Conservation (phyloP, 1,140 invertebrate species). For the Artemia franciscana region DNA sequence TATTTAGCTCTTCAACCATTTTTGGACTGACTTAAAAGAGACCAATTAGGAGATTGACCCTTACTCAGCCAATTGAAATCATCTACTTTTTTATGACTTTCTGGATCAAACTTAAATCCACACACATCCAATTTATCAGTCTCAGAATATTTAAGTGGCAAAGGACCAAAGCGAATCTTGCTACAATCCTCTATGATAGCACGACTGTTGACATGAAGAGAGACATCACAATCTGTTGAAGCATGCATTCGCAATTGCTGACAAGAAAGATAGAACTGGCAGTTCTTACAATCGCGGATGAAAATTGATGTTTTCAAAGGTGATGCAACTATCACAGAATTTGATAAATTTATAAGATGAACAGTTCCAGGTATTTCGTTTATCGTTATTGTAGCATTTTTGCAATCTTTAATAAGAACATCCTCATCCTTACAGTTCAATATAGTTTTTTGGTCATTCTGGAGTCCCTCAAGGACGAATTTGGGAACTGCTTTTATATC, state of each 20-base stretch:
- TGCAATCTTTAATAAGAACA: neutral
- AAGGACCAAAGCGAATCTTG: slow-evolving; percentile 53
- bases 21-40: slow-evolving; percentile 19
- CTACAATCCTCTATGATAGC: slow-evolving; percentile 83
- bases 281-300: slow-evolving; percentile 53
- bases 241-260: slow-evolving; percentile 79
- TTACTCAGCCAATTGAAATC: slow-evolving; percentile 87
- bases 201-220: slow-evolving; percentile 73
- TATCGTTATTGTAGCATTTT: neutral
- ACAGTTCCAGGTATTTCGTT: slow-evolving; percentile 5
- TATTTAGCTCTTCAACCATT: neutral
- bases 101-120: slow-evolving; percentile 41
- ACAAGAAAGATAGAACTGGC: slow-evolving; percentile 62
- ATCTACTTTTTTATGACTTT: slow-evolving; percentile 62
- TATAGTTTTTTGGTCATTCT: neutral
- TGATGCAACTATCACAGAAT: slow-evolving; percentile 29
- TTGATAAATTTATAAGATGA: slow-evolving; percentile 3
- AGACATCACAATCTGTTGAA: slow-evolving; percentile 48
- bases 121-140: slow-evolving; percentile 41
- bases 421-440: neutral
- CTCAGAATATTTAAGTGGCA: slow-evolving; percentile 43
- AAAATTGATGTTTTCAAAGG: slow-evolving; percentile 79
- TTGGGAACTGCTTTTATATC: neutral
- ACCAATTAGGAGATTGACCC: slow-evolving; percentile 78
- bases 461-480: too few relatives aligned